These are phyloP conservation scores for Hippocampus barbouri DNA, from an alignment of 2,113 vertebrate species.

Conservation along the genomic window DNA sequence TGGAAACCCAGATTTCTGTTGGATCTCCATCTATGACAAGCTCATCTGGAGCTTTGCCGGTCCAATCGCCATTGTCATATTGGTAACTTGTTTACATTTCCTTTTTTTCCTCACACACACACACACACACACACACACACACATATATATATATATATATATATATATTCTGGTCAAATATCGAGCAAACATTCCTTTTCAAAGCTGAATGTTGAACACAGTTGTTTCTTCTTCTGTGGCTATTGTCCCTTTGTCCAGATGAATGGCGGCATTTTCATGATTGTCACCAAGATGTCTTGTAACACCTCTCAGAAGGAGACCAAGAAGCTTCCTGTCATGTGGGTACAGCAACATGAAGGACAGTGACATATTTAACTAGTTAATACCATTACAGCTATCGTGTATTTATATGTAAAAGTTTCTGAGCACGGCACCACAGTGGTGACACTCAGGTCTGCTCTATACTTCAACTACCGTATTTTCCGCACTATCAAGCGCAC, in stretches of 20 bases:
- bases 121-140: too few relatives aligned
- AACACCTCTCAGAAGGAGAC: conserved; percentile 90
- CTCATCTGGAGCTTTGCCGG: conserved; percentile 98
- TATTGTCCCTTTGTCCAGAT: conserved; percentile 69
- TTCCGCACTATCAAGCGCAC: too few relatives aligned
- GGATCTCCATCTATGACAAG: conserved; percentile 97
- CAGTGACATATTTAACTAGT: too few relatives aligned
- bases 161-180: too few relatives aligned
- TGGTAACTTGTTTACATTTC: conserved; percentile 71
- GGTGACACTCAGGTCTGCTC: too few relatives aligned
- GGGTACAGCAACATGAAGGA: conserved; percentile 61
- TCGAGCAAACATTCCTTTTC: background rate
- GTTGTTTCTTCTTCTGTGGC: background rate
- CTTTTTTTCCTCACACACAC: background rate
- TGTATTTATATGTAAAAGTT: too few relatives aligned
- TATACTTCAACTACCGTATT: too few relatives aligned
- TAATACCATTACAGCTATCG: too few relatives aligned
- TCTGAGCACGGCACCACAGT: too few relatives aligned
- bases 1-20: conserved; percentile 96
- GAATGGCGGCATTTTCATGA: conserved; percentile 90
- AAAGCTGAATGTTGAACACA: background rate
- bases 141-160: too few relatives aligned
- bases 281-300: conserved; percentile 88
- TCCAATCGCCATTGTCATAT: conserved; percentile 87
- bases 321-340: conserved; percentile 93